Evolutionary conservation across 2,113 vertebrate genomes (phyloP), one percentile per base, ranked within the genome.

Genomic region (Melanerpes aurifrons): DNA sequence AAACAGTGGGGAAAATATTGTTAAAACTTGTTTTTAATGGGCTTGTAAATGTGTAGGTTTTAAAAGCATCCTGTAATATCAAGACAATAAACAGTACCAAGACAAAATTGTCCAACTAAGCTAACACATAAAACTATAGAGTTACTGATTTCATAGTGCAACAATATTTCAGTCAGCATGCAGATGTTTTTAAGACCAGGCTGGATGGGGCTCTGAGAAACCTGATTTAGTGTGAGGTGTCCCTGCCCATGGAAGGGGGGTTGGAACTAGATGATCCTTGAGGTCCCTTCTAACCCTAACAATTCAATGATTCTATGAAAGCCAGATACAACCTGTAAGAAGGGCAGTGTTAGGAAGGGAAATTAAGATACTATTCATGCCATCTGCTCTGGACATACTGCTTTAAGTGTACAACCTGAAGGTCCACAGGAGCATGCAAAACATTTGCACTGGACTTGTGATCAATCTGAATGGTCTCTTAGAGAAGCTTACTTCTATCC

Each of bases 401-500:
- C 26, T 78, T 71, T 43, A 81, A 24, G 8, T 15, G 7, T 71
- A 66, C 21, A 26, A 22, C 20, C n/a, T 81, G 40, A 18, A 74
- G 9, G 25, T 13, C 56, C 37, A 47, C 18, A 28, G 29, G 21
- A 25, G 1, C 0, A 0, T 24, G 10, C 9, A 68, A 32, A 40
- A 10, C 10, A 48, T 32, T 53, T 70, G 4, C 12, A 15, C 9
- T 43, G 32, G 31, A 3, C 6, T 74, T 53, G 31, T 25, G 40
- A 4, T 78, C 50, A 24, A 7, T 53, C n/a, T 64, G 50, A 35
- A 11, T 15, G 3, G 7, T 7, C 35, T 58, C 18, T 61, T 31
- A 32, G 37, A 66, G 31, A 64, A 67, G 14, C 18, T 87, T 6
- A 1, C 2, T 58, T 73, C 29, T 47, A n/a, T 5, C 47, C n/a